These are phyloP conservation scores for Nannoperca obscura DNA, from an alignment of 2,797 vertebrate genomes.

Conservation along the genomic window DNA sequence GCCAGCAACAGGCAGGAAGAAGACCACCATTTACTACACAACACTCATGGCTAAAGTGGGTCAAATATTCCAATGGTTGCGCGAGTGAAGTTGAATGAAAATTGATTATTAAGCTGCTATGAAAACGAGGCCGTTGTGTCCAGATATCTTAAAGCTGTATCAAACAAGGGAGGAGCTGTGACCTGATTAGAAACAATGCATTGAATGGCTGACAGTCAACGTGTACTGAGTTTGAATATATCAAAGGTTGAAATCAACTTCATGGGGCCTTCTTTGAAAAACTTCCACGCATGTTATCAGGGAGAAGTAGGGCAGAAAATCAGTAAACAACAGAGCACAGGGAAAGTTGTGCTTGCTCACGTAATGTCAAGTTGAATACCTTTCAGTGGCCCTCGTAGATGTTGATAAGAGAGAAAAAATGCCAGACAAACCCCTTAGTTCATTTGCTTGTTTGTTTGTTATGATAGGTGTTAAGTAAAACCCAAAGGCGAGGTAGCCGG, in stretches of 20 bases:
- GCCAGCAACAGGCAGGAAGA: neutral
- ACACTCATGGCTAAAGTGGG: constrained; percentile 25
- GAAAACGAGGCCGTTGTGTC: constrained; percentile 30
- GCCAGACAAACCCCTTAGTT: constrained; percentile 37
- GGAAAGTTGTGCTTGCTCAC: constrained; percentile 28
- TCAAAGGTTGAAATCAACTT: constrained; percentile 51
- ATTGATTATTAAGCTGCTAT: constrained; percentile 31
- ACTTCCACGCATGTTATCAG: constrained; percentile 53
- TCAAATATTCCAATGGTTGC: constrained; percentile 34
- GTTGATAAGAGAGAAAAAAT: constrained; percentile 16
- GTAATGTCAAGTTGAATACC: constrained; percentile 41
- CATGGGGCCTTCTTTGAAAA: constrained; percentile 51
- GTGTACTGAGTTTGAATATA: constrained; percentile 48
- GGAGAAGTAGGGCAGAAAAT: constrained; percentile 65
- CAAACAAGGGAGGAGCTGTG: constrained; percentile 46
- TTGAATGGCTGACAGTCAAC: constrained; percentile 25
- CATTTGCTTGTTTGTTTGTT: constrained; percentile 58
- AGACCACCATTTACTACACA: neutral
- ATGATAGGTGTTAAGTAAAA: constrained; percentile 40
- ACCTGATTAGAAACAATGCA: constrained; percentile 60
- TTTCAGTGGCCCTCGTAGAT: constrained; percentile 45
- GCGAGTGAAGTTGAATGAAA: constrained; percentile 23
- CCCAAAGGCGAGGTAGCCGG: constrained; percentile 47
- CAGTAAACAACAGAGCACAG: constrained; percentile 26
- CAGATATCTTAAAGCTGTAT: constrained; percentile 31